Conservation (phyloP, 2,888 invertebrate species). For the Cosmia pyralina region DNA sequence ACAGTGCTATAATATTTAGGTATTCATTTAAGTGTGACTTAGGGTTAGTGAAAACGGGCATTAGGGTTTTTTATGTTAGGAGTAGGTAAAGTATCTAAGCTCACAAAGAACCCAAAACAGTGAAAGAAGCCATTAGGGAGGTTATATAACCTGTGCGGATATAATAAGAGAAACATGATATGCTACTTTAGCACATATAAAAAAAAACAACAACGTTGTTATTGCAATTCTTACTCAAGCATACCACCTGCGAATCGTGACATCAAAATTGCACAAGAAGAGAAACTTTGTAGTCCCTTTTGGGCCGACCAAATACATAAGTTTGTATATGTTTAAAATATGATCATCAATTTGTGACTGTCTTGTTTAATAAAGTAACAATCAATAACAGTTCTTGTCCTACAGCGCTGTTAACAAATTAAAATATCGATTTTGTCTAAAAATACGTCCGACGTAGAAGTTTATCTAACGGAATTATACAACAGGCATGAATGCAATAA, state of each 20-base stretch:
- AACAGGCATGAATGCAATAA: slow-evolving; percentile 13
- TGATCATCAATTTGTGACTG: not conserved
- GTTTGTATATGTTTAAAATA: not conserved
- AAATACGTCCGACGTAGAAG: slow-evolving; percentile 1
- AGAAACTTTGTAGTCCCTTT: slow-evolving; percentile 15
- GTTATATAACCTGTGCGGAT: not conserved
- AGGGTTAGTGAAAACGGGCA: too few species aligned
- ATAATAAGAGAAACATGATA: not conserved
- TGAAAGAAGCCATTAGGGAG: not conserved
- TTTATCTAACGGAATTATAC: not conserved
- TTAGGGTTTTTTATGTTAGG: not conserved
- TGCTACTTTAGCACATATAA: not conserved
- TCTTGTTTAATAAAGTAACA: slow-evolving; percentile 4
- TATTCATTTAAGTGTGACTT: too few species aligned
- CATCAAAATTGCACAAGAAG: slow-evolving; percentile 17
- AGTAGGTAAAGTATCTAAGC: not conserved
- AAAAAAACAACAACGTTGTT: not conserved
- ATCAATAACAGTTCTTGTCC: not conserved
- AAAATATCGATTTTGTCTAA: slow-evolving; percentile 24
- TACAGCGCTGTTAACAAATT: slow-evolving; percentile 21
- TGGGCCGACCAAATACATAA: not conserved
- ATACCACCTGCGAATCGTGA: not conserved
- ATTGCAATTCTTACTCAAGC: slow-evolving; percentile 6
- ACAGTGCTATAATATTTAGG: too few species aligned
- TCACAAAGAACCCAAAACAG: not conserved